Evolutionary conservation across 2,888 invertebrate genomes (phyloP).

Genomic region (Dioctria rufipes): DNA sequence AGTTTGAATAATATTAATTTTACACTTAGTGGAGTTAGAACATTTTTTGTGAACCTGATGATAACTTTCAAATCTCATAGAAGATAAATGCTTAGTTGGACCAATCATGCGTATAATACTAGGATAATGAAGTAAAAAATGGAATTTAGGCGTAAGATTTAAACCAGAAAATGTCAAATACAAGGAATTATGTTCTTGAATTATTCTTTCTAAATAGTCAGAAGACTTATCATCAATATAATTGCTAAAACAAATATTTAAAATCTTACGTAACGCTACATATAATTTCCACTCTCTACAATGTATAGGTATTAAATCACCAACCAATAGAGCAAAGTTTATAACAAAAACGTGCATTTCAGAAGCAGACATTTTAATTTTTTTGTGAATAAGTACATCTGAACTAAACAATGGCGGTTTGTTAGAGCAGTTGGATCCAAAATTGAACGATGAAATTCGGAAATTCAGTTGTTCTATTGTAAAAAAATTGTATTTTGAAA

Average conservation of each 20-base stretch:
- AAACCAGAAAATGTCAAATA: slow-evolving; percentile 2
- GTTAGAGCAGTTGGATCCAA: background rate
- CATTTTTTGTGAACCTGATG: too few relatives aligned
- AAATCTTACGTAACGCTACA: slow-evolving; percentile 1
- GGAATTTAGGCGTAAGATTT: slow-evolving; percentile 16
- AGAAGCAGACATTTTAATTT: slow-evolving; percentile 19
- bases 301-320: background rate
- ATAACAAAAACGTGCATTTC: slow-evolving; percentile 6
- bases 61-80: too few relatives aligned
- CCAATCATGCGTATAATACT: too few relatives aligned
- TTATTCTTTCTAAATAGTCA: slow-evolving; percentile 6
- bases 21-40: too few relatives aligned
- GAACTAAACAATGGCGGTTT: background rate
- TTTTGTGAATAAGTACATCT: background rate
- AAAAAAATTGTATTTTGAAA: background rate
- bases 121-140: too few relatives aligned
- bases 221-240: background rate
- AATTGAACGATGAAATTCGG: slow-evolving; percentile 12
- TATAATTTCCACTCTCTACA: slow-evolving; percentile 7
- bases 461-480: slow-evolving; percentile 9
- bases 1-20: too few relatives aligned
- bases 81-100: too few relatives aligned
- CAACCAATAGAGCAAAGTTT: slow-evolving; percentile 2
- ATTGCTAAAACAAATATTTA: slow-evolving; percentile 1
- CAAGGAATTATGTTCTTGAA: slow-evolving; percentile 7